Base-by-base conservation (phyloP, 2,797 vertebrate genomes). In the Crenichthys baileyi region DNA sequence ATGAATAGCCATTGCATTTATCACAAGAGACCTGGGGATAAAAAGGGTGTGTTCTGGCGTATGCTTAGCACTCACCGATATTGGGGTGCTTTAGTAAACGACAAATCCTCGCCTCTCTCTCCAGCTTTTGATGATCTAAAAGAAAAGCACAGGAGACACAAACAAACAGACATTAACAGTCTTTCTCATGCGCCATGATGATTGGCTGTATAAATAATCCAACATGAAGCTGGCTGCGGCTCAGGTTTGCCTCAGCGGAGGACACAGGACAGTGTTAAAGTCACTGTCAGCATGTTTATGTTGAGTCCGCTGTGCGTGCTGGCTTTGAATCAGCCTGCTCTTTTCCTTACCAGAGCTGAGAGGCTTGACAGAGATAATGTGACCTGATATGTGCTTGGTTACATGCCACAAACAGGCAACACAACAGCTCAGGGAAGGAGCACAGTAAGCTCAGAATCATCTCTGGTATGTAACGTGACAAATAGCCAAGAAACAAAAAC, bases 121-220 rank as follows among this genome's bases (percentile, higher is more conserved):
- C 98, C 94, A 99, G 94, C 91, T 99, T 99, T 96, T 99, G 98
- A 93, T 99, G 98, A 96, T 99, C 98, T 99, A 89, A 79, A 61
- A 90, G 61, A 65, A 83, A 84, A 87, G 70, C 58, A 84, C 51
- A 82, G 68, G 68, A 80, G 76, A 79, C 70, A 90, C 79, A 85
- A 83, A 90, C 73, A 81, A 72, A 88, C 74, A 86, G 44, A 78
- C 20, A 85, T 90, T 73, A 87, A 83, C 79, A 26, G 48, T 63
- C 22, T 82, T 80, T 55, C 78, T 80, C 63, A 79, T 79, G 77
- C 72, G 51, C 65, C 26, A 46, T 48, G 55, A 56, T 76, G 85
- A 88, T 65, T 84, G 85, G 72, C 83, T 90, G 70, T 78, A 60
- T 58, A 83, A 83, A 76, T 87, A 74, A 86, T 84, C 68, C 20